Evolutionary conservation across 2,797 vertebrate genomes (phyloP), one percentile per base, ranked within the genome.

Genomic region (Hyperoplus immaculatus): DNA sequence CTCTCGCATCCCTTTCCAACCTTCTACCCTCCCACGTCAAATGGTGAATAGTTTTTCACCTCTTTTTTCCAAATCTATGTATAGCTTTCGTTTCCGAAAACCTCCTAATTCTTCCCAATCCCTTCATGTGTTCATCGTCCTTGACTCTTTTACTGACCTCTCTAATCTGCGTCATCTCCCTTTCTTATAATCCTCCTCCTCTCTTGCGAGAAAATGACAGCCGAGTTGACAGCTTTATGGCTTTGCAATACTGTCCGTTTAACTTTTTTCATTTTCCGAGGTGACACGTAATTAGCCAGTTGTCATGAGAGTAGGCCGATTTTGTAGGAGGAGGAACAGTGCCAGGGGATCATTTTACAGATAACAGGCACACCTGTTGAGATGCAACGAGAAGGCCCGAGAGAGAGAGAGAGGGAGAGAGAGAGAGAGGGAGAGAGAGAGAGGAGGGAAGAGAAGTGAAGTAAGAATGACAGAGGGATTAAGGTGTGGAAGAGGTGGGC

Each of bases 231-330:
- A 89, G 88, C 70, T 91, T 80, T 73, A 86, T 71, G 69, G 80
- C 84, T 89, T 76, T 75, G 9, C 66, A 15, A 50, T 69, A 92
- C 86, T 70, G 62, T 74, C 62, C 42, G 13, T 84, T 86, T 89
- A 82, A 79, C 79, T 29, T 29, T 29, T 87, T 87, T 88, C 85
- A 83, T 78, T 87, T 85, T 76, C 81, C 6, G 56, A 55, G 53
- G 80, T 87, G 91, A 92, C 85, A 89, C 81, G 82, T 83, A 92
- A 94, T 94, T 94, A 94, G 86, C 81, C 75, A 50, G 89, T 91
- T 92, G 92, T 93, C 91, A 93, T 57, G 80, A 86, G 85, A 87
- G 75, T 67, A 83, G 66, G 68, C 69, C n/a, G 43, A 71, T 58
- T 29, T 77, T 65, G 80, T 55, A 41, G 63, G 64, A 73, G 66